phyloP scores from a whole-genome alignment of 2,797 vertebrate species.

The Manis javanica region DNA sequence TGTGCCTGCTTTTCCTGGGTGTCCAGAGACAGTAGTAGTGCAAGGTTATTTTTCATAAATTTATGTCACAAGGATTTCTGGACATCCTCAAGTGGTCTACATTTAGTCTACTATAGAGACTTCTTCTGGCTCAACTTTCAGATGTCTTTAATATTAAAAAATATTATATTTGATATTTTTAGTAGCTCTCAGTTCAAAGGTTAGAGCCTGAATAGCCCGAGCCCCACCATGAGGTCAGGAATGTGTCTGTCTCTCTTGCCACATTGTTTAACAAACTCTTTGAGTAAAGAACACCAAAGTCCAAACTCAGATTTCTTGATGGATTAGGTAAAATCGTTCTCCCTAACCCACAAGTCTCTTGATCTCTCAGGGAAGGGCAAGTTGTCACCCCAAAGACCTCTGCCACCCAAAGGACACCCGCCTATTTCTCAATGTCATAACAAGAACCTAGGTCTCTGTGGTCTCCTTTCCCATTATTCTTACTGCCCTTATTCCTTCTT shows the following conservation, averaged over 20 bases:
- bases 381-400: background rate
- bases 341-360: background rate
- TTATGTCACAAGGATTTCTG: background rate
- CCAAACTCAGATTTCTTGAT: background rate
- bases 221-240: background rate
- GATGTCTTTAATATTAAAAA: background rate
- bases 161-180: background rate
- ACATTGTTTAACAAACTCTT: background rate
- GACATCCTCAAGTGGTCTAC: background rate
- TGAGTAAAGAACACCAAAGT: background rate
- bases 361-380: background rate
- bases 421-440: background rate
- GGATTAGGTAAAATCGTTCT: background rate
- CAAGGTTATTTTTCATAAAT: background rate
- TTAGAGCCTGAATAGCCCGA: background rate
- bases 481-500: too few relatives aligned
- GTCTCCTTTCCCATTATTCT: background rate
- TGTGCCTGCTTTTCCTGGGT: background rate
- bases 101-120: background rate
- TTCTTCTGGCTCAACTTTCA: background rate
- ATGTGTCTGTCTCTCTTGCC: too few relatives aligned
- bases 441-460: background rate
- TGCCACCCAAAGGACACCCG: too few relatives aligned
- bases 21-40: background rate
- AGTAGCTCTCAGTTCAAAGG: background rate